Percentiles rank a stretch among this genome's conserved stretches.
Evolutionary conservation across 2,888 invertebrate genomes (phyloP).

Genomic region (Gymnosoma rotundatum): DNA sequence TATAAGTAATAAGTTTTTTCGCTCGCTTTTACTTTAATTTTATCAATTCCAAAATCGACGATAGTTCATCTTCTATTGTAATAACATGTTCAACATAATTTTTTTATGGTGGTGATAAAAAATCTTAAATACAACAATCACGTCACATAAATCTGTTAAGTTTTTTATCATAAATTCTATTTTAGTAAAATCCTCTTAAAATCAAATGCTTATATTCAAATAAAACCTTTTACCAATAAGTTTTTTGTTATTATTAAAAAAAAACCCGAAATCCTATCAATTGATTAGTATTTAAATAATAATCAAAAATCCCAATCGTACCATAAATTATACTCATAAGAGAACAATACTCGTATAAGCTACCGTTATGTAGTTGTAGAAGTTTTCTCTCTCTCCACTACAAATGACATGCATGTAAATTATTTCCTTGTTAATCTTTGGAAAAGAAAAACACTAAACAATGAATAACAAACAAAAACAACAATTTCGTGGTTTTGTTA

Average conservation of each 20-base stretch:
- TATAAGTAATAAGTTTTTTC: no score
- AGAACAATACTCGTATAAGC: slow-evolving; percentile 9
- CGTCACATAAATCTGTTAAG: slow-evolving; percentile 48
- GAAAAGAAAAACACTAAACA: slow-evolving; percentile 20
- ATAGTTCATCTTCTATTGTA: background rate
- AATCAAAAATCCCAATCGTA: background rate
- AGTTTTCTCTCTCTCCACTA: background rate
- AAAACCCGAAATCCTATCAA: slow-evolving; percentile 49
- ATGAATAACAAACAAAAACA: slow-evolving; percentile 26
- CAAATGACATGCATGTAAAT: slow-evolving; percentile 60
- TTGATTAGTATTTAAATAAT: slow-evolving; percentile 50
- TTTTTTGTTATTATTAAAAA: slow-evolving; percentile 44
- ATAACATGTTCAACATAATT: slow-evolving; percentile 27
- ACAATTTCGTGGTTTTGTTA: slow-evolving; percentile 63
- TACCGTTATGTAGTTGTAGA: slow-evolving; percentile 14
- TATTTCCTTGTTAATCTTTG: slow-evolving; percentile 54
- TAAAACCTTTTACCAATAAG: slow-evolving; percentile 46
- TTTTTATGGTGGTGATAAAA: slow-evolving; percentile 13
- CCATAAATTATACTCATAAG: slow-evolving; percentile 28
- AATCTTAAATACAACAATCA: slow-evolving; percentile 45
- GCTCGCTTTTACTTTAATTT: no score
- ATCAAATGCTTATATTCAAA: slow-evolving; percentile 50
- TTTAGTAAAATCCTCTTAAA: slow-evolving; percentile 65
- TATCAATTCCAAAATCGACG: no score
- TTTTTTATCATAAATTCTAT: slow-evolving; percentile 41